Conservation (phyloP, 2,888 invertebrate genomes). For the Boloria selene region DNA sequence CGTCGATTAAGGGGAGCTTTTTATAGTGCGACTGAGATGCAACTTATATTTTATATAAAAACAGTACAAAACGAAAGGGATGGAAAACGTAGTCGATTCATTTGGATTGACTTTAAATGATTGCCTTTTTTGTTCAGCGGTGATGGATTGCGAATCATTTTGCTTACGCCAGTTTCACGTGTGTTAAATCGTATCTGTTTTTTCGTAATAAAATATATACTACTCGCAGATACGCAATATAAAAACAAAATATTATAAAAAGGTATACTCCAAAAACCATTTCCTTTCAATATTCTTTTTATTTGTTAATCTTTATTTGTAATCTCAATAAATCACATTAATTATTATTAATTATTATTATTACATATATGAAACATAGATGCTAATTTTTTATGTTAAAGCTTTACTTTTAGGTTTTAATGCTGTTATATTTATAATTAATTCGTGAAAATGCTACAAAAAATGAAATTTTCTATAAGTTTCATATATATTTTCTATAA, state of each 20-base stretch:
- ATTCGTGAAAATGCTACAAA: no score
- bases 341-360: no score
- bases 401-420: no score
- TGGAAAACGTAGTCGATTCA: constrained; percentile 53
- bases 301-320: no score
- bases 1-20: constrained; percentile 67
- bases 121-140: constrained; percentile 71
- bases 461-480: no score
- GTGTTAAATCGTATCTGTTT: constrained; percentile 35
- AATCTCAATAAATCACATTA: no score
- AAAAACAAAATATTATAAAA: background rate
- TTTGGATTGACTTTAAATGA: constrained; percentile 81
- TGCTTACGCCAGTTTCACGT: constrained; percentile 39
- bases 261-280: no score
- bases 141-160: constrained; percentile 77
- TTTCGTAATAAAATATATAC: constrained; percentile 29
- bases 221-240: background rate
- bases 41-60: constrained; percentile 36
- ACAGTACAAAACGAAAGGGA: constrained; percentile 42
- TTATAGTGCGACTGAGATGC: constrained; percentile 51
- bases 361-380: no score
- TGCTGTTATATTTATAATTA: no score
- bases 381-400: no score
- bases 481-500: no score
- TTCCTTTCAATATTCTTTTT: no score